A percentile compares a stretch with the other conserved stretches of the same genome.
These are phyloP conservation scores for Tetanocera ferruginea DNA, from an alignment of 2,888 invertebrate genomes.

Conservation along the genomic window DNA sequence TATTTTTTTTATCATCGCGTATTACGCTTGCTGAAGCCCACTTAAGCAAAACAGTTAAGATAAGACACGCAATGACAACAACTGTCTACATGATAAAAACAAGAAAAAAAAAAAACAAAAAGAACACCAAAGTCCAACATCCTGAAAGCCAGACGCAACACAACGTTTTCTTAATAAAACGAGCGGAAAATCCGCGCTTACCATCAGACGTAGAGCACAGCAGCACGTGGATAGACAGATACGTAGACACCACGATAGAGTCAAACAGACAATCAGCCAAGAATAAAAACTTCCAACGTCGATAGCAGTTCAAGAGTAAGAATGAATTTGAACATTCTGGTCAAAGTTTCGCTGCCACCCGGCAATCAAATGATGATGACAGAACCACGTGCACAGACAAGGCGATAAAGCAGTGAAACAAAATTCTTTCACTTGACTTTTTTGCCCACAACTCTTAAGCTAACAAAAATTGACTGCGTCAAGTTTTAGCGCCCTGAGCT, in stretches of 20 bases:
- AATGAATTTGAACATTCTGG: neutral
- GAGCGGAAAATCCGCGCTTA: constrained; percentile 46
- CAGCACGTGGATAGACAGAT: constrained; percentile 3
- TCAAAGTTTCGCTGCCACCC: constrained; percentile 14
- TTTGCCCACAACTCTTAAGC: constrained; percentile 7
- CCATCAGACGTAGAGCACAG: neutral
- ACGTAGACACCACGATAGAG: constrained; percentile 14
- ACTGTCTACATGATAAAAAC: constrained; percentile 23
- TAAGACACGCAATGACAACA: constrained; percentile 35
- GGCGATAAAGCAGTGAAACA: no score
- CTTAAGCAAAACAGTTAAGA: constrained; percentile 29
- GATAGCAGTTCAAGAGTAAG: neutral
- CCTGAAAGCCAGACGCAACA: constrained; percentile 28
- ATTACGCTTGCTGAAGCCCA: constrained; percentile 32
- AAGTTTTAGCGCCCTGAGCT: neutral
- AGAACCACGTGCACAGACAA: constrained; percentile 12
- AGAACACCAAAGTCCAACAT: neutral
- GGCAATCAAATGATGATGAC: neutral
- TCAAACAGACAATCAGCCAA: no score
- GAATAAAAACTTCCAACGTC: constrained; percentile 20
- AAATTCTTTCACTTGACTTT: constrained; percentile 21
- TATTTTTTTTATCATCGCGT: neutral
- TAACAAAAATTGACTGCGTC: constrained; percentile 2
- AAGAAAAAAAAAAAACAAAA: neutral
- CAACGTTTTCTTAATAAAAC: constrained; percentile 13